These are phyloP conservation scores for Haliclona indistincta DNA, from an alignment of 37 sponge, comb jelly and placozoan species.

Conservation along the genomic window DNA sequence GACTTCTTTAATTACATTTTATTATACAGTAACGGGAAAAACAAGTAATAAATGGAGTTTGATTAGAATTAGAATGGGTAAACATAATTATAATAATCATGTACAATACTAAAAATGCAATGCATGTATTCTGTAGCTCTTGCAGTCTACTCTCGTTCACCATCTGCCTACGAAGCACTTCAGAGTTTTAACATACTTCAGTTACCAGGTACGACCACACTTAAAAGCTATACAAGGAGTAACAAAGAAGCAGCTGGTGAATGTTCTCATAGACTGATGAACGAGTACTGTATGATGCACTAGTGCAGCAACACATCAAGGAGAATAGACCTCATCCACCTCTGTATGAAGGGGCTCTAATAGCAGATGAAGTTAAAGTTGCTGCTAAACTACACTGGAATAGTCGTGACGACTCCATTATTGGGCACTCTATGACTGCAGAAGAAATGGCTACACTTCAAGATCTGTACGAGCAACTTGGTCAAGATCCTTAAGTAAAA, in stretches of 20 bases:
- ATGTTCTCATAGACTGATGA: not conserved
- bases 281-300: slow-evolving; percentile 3
- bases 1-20: not conserved
- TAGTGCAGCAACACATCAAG: not conserved
- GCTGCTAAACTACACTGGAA: slow-evolving; percentile 34
- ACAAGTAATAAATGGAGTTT: slow-evolving; percentile 13
- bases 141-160: not conserved
- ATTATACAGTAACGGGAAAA: not conserved
- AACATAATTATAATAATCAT: not conserved
- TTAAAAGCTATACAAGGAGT: not conserved
- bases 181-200: slow-evolving; percentile 3
- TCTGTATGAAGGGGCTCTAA: slow-evolving; percentile 2
- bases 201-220: slow-evolving; percentile 4
- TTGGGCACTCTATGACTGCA: slow-evolving; percentile 23
- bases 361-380: slow-evolving; percentile 19
- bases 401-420: slow-evolving; percentile 12
- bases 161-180: slow-evolving; percentile 6
- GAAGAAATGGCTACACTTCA: slow-evolving; percentile 3
- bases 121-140: not conserved
- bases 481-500: not conserved
- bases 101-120: not conserved
- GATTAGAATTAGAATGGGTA: slow-evolving; percentile 28
- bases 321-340: not conserved
- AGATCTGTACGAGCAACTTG: not conserved
- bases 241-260: not conserved